phyloP scores from a whole-genome alignment of 2,888 invertebrate species.

The Exephanes ischioxanthus region DNA sequence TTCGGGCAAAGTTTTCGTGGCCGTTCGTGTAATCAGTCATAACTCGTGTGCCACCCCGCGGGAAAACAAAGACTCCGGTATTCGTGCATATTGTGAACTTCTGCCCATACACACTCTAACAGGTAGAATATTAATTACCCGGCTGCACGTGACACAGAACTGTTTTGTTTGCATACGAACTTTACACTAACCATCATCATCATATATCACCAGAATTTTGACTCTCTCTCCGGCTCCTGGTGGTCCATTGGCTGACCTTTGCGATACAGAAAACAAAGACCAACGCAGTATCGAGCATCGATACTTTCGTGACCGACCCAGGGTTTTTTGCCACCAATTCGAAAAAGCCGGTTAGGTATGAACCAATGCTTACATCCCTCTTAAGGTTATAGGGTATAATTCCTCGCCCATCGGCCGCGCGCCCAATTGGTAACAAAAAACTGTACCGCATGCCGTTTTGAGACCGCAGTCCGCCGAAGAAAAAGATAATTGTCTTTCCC shows the following conservation, averaged over 20 bases:
- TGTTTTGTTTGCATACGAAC: conserved; percentile 61
- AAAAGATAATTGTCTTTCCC: no score
- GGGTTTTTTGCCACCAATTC: no score
- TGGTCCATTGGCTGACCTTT: neutral
- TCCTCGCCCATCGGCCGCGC: no score
- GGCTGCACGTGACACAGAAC: conserved; percentile 63
- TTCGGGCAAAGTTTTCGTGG: conserved; percentile 51
- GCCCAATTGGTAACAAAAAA: no score
- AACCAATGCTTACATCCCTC: conserved; percentile 21
- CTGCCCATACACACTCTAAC: conserved; percentile 59
- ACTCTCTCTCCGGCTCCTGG: conserved; percentile 37
- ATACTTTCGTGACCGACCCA: neutral
- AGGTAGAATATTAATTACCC: conserved; percentile 68
- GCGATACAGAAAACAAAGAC: neutral
- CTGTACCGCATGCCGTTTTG: no score
- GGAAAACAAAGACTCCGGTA: conserved; percentile 62
- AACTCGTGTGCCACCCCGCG: conserved; percentile 47
- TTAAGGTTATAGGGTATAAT: neutral
- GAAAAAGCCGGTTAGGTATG: neutral
- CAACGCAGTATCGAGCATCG: neutral
- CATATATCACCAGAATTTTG: conserved; percentile 64
- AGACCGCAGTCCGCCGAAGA: no score
- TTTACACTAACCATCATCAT: conserved; percentile 37
- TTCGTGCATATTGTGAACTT: conserved; percentile 65
- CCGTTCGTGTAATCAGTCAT: conserved; percentile 63